phyloP scores from a whole-genome alignment of 1,140 invertebrate species.

The Hylyphantes graminicola region DNA sequence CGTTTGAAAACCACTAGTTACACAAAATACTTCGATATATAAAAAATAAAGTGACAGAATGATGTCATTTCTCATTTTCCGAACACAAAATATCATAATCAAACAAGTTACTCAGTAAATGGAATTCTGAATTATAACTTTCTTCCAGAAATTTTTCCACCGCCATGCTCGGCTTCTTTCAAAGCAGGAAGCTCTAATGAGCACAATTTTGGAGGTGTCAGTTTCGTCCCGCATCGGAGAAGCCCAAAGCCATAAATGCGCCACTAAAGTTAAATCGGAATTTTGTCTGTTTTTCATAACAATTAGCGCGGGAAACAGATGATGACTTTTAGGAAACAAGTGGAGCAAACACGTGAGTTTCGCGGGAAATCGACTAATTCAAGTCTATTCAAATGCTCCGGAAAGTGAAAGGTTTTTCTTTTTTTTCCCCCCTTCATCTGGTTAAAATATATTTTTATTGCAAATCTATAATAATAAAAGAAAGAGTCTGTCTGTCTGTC shows the following conservation, averaged over 20 bases:
- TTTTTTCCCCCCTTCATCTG: too few relatives aligned
- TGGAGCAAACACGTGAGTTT: neutral
- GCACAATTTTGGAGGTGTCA: slow-evolving; percentile 10
- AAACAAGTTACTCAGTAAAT: too few relatives aligned
- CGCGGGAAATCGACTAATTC: too few relatives aligned
- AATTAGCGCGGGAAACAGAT: neutral
- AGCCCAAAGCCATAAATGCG: neutral
- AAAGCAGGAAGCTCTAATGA: neutral
- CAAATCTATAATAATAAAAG: too few relatives aligned
- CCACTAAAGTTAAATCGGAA: neutral
- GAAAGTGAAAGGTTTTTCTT: neutral
- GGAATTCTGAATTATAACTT: neutral
- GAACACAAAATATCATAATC: too few relatives aligned
- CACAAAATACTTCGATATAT: too few relatives aligned
- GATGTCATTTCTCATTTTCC: too few relatives aligned
- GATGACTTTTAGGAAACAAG: neutral
- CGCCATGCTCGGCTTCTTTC: neutral
- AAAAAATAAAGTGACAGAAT: too few relatives aligned
- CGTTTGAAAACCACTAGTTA: too few relatives aligned
- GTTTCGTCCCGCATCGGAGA: neutral
- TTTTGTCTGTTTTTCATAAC: neutral
- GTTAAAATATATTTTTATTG: too few relatives aligned
- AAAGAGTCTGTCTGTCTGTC: too few relatives aligned
- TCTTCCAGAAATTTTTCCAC: neutral
- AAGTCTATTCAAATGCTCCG: too few relatives aligned